Base-by-base conservation (phyloP, 1,140 invertebrate genomes). In the Scaptomyza hsui region DNA sequence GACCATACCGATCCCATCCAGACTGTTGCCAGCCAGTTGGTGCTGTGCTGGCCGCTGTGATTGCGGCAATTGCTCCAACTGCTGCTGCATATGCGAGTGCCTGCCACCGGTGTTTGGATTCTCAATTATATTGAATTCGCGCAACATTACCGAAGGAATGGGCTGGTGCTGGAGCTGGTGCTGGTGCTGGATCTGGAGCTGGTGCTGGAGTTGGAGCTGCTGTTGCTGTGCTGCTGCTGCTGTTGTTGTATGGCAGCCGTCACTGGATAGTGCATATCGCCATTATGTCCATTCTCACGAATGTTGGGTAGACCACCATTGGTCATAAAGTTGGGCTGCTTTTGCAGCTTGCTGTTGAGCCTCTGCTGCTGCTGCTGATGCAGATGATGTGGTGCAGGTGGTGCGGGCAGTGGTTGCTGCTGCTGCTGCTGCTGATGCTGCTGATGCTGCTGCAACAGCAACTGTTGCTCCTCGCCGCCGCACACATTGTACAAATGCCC, bases 81-180 rank as follows among this genome's bases (percentile, higher is more conserved):
- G 64, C 19, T 65, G 44, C 19, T 65, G 45, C 48, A 42, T 53
- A 64, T 81, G 78, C 26, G 26, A 1, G 57, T 81, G 78, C 71
- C 79, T 71, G 63, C 76, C 83, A 75, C 78, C 82, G 53, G 72
- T 63, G 69, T 79, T 91, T 37, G 89, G 90, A 71, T 91, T 91
- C 70, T 91, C 90, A 83, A 90, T 91, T 62, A 91, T 91, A 89
- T 91, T 90, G 75, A 91, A 91, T 51, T 91, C 89, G 59, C 89
- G 89, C 69, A 89, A 78, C 82, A 90, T 90, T 88, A 91, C 89
- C 89, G 80, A 71, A 65, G 76, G 78, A 69, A 78, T 73, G 59
- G 79, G 59, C 63, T 83, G 79, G 47, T 75, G 62, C 59, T 81
- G 81, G 68, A 52, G 63, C 60, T 53, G 74, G 64, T 52, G 69